Percentiles rank a stretch among this genome's conserved stretches.
phyloP scores from a whole-genome alignment of 2,113 vertebrate species.

The Lipophrys pholis region DNA sequence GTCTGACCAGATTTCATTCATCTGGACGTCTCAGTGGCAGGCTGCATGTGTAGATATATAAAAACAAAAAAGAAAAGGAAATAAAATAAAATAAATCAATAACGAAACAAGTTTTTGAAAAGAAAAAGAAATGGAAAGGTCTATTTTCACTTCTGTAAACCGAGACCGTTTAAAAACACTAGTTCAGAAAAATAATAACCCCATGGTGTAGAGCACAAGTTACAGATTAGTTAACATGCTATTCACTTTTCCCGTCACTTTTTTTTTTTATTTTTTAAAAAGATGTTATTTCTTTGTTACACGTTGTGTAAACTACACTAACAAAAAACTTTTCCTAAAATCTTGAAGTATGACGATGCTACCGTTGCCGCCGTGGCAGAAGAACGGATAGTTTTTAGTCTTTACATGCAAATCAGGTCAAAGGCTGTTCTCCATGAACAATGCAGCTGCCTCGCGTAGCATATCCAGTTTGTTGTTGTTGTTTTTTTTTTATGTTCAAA shows the following conservation, averaged over 20 bases:
- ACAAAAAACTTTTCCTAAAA: slow-evolving; percentile 21
- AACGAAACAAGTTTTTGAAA: neutral
- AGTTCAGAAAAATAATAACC: slow-evolving; percentile 66
- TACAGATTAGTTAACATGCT: slow-evolving; percentile 36
- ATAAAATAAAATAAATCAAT: slow-evolving; percentile 6
- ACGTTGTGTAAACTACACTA: slow-evolving; percentile 51
- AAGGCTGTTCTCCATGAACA: neutral
- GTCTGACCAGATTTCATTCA: slow-evolving; percentile 19
- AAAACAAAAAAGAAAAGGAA: slow-evolving; percentile 34
- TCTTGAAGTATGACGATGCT: slow-evolving; percentile 35
- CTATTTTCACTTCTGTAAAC: slow-evolving; percentile 72
- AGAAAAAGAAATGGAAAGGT: slow-evolving; percentile 46
- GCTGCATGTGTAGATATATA: slow-evolving; percentile 19
- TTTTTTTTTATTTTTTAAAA: slow-evolving; percentile 7
- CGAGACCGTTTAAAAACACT: slow-evolving; percentile 63
- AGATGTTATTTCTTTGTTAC: too few species aligned
- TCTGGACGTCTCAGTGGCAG: slow-evolving; percentile 5
- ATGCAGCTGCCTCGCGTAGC: slow-evolving; percentile 54
- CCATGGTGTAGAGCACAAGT: slow-evolving; percentile 48
- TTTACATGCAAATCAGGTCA: slow-evolving; percentile 58
- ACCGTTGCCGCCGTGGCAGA: slow-evolving; percentile 1
- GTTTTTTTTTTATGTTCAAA: slow-evolving; percentile 10
- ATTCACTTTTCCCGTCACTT: slow-evolving; percentile 49
- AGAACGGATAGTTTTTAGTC: slow-evolving; percentile 22
- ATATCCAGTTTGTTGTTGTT: slow-evolving; percentile 47